Conservation (phyloP, 2,888 invertebrate species). For the Cheilosia impressa region DNA sequence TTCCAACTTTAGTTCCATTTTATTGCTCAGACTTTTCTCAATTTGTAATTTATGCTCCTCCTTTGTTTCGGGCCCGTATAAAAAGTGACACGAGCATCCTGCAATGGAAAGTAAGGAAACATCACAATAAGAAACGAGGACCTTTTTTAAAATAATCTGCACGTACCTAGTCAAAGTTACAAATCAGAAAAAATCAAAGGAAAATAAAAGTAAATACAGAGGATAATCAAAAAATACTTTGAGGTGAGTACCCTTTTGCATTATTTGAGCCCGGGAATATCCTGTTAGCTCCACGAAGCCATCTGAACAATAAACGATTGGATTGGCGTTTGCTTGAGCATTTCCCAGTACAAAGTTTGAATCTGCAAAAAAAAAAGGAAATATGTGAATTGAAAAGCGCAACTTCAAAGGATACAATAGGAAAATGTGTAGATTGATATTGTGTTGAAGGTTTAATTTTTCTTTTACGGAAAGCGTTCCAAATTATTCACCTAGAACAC, state of each 20-base stretch:
- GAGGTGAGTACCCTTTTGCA: conserved; percentile 90
- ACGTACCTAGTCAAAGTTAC: conserved; percentile 10
- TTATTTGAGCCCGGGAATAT: conserved; percentile 96
- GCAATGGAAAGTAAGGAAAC: conserved; percentile 42
- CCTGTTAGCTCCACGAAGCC: conserved; percentile 98
- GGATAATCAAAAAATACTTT: not conserved
- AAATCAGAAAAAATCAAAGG: not conserved
- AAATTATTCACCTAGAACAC: no score
- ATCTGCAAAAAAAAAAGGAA: conserved; percentile 86
- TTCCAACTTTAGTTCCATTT: conserved; percentile 96
- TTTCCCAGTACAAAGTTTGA: conserved; percentile 98
- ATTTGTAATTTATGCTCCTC: conserved; percentile 95
- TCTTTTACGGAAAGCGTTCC: no score
- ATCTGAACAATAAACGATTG: conserved; percentile 98
- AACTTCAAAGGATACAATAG: not conserved
- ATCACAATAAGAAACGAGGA: not conserved
- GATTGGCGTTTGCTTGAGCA: conserved; percentile 94
- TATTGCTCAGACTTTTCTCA: conserved; percentile 94
- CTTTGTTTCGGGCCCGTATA: conserved; percentile 95
- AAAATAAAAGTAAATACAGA: conserved; percentile 15
- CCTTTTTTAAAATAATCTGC: conserved; percentile 5
- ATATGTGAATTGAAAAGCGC: not conserved
- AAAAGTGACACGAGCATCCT: conserved; percentile 96
- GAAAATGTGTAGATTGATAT: not conserved
- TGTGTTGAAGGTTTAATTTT: no score